Base-by-base conservation (phyloP, 1,140 invertebrate species). In the Trissolcus basalis region DNA sequence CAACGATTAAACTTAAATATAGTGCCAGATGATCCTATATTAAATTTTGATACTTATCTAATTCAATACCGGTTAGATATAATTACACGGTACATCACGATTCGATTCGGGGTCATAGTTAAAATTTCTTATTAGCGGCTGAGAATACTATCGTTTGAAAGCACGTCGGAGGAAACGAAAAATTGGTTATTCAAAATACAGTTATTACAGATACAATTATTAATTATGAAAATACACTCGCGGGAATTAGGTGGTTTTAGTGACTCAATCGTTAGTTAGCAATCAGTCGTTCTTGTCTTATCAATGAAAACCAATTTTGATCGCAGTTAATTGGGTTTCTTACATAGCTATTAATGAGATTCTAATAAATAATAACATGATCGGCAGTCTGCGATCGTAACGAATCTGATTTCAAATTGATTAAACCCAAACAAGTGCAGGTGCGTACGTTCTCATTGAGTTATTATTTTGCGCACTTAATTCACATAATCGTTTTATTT, bases 1-100 rank as follows among this genome's bases (percentile, higher is more conserved):
- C 15, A 55, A 64, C 33, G 60, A 64, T 64, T 54, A 54, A 64
- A 64, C 47, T 64, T 64, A 64, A 64, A 64, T 54, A 47, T 54
- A 54, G 60, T 15, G 43, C 16, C 39, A 55, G 50, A 54, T 16
- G 5, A 55, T 55, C 50, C 61, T 56, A 65, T 27, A 27, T 65
- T 65, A 65, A 55, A 44, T 55, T 65, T 55, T 14, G 61, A 65
- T 65, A 56, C 50, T 65, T 65, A 65, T 65, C 61, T 65, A 55
- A 65, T 65, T 65, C 61, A 65, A 65, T 55, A 65, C 61, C 39
- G 41, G 61, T 65, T 55, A 41, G 61, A 65, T 55, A 56, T 55
- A 65, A 65, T 65, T 65, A 56, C 61, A 65, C 49, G 61, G 45
- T 55, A 55, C 51, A 65, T 65, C 61, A 65, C 61, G 61, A 65